Evolutionary conservation across 2,113 vertebrate genomes (phyloP).

Genomic region (Tragelaphus scriptus): DNA sequence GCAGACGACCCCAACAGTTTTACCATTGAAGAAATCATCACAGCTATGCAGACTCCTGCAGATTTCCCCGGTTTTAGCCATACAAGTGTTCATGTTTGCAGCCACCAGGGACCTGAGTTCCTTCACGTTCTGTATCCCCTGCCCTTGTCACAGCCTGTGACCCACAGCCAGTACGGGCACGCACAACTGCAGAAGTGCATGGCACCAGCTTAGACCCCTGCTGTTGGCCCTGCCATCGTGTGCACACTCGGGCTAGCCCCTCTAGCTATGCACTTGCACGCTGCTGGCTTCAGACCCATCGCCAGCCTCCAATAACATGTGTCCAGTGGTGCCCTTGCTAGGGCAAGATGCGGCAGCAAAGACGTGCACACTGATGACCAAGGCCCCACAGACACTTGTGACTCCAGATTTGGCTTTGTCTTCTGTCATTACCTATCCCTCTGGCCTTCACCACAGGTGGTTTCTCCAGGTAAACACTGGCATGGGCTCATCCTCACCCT

Average conservation of each 20-base stretch:
- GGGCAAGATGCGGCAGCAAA: not conserved
- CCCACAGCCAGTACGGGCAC: not conserved
- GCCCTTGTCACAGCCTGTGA: no score
- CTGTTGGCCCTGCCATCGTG: fast-evolving
- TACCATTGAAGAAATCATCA: not conserved
- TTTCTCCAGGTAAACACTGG: not conserved
- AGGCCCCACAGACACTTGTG: not conserved
- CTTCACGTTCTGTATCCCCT: not conserved
- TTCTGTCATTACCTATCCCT: not conserved
- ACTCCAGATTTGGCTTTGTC: no score
- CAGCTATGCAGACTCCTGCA: not conserved
- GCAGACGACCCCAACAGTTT: not conserved
- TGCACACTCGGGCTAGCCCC: no score
- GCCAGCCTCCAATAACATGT: not conserved
- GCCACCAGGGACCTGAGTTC: not conserved
- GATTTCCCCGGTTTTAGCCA: not conserved
- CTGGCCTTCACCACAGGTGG: not conserved
- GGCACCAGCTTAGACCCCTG: not conserved
- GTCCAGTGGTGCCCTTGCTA: fast-evolving
- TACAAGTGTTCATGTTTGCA: not conserved
- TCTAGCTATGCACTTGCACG: fast-evolving
- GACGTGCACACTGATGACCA: fast-evolving
- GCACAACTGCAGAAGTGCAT: not conserved
- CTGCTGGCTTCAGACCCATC: not conserved
- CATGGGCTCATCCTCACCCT: not conserved